Evolutionary conservation across 2,888 invertebrate genomes (phyloP).

Genomic region (Dryobota labecula): DNA sequence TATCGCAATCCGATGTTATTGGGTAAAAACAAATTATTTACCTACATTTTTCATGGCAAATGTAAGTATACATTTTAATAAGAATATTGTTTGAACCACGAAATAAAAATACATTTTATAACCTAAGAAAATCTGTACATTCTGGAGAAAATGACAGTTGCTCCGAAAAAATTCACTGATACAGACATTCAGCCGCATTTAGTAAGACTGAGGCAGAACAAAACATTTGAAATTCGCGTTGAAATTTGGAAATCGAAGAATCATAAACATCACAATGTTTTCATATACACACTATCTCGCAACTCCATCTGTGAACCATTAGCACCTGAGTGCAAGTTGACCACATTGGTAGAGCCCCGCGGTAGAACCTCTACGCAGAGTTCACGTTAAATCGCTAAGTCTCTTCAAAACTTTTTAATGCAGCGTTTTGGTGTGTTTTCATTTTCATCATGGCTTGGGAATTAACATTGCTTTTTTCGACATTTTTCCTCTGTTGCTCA

Average conservation of each 20-base stretch:
- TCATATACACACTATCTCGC: neutral
- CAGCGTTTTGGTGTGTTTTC: neutral
- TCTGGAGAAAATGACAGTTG: neutral
- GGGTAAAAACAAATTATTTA: neutral
- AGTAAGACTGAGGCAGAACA: too few species aligned
- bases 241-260: neutral
- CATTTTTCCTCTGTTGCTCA: neutral
- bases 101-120: neutral
- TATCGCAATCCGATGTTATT: neutral
- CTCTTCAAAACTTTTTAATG: constrained; percentile 17
- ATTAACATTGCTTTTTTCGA: neutral
- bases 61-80: too few species aligned
- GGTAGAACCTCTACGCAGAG: neutral
- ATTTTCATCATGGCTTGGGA: neutral
- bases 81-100: neutral
- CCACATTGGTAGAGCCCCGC: constrained; percentile 29
- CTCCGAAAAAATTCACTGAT: neutral
- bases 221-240: too few species aligned
- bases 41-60: neutral
- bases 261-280: neutral
- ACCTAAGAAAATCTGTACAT: neutral
- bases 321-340: constrained; percentile 47
- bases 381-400: neutral
- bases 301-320: constrained; percentile 57
- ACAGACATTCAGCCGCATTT: neutral